phyloP scores from a whole-genome alignment of 2,888 invertebrate species.

The Acrobeloides nanus region DNA sequence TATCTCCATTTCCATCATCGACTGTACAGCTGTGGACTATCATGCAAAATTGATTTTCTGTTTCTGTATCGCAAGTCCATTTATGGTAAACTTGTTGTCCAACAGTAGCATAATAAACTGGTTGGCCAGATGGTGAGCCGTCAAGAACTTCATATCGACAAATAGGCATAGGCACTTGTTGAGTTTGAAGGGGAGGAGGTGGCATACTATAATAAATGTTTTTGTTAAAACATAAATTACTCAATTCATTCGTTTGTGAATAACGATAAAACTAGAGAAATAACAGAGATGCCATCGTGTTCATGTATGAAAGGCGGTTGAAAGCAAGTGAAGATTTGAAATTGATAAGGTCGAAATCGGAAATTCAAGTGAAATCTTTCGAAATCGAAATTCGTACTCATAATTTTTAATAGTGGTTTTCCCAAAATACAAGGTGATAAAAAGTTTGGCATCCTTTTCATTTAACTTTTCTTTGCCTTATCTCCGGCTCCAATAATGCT shows the following conservation, averaged over 20 bases:
- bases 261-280: too few relatives aligned
- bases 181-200: constrained; percentile 44
- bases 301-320: not conserved
- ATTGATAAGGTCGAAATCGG: constrained; percentile 5
- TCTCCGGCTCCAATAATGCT: too few relatives aligned
- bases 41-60: constrained; percentile 49
- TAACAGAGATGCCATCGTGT: too few relatives aligned
- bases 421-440: too few relatives aligned
- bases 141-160: constrained; percentile 51
- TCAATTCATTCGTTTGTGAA: too few relatives aligned
- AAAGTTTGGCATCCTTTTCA: too few relatives aligned
- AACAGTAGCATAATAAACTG: constrained; percentile 48
- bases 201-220: constrained; percentile 37
- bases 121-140: constrained; percentile 45
- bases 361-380: too few relatives aligned
- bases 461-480: too few relatives aligned
- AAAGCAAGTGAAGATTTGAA: constrained; percentile 1
- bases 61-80: constrained; percentile 50
- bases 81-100: constrained; percentile 53
- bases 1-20: constrained; percentile 50
- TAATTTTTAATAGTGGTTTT: too few relatives aligned
- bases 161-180: constrained; percentile 48
- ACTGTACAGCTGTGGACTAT: constrained; percentile 48
- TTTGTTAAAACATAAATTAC: not conserved
- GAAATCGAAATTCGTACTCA: too few relatives aligned